Percentiles rank a stretch among this genome's conserved stretches.
These are phyloP conservation scores for Rallus crepitans DNA, from an alignment of 2,797 vertebrate species.

Conservation along the genomic window DNA sequence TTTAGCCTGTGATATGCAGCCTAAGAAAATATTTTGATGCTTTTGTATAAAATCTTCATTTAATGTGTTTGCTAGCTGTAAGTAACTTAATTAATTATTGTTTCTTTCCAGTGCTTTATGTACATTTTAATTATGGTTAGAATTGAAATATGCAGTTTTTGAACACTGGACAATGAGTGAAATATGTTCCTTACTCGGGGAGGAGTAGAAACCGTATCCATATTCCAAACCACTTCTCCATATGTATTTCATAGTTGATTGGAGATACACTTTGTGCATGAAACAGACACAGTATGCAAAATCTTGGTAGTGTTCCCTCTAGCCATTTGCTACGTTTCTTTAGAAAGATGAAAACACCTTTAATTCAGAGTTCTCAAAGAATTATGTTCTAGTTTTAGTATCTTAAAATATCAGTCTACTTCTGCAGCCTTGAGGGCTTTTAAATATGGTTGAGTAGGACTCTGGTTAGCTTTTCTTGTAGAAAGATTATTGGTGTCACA, in stretches of 20 bases:
- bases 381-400: constrained; percentile 31
- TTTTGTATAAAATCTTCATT: neutral
- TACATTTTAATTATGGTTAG: neutral
- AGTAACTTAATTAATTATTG: neutral
- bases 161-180: neutral
- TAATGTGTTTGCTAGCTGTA: neutral
- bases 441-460: neutral
- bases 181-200: neutral
- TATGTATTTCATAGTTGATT: constrained; percentile 16
- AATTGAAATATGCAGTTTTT: neutral
- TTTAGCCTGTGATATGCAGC: neutral
- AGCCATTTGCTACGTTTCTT: neutral
- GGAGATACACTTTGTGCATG: neutral
- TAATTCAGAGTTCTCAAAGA: constrained; percentile 34
- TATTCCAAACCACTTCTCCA: neutral
- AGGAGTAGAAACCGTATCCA: neutral
- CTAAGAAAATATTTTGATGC: neutral
- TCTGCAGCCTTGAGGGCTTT: constrained; percentile 24
- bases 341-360: constrained; percentile 53
- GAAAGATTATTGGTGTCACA: constrained; percentile 3
- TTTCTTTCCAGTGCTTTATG: neutral
- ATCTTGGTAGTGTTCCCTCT: constrained; percentile 1
- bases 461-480: neutral
- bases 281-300: neutral
- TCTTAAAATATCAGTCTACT: constrained; percentile 25